Percentiles rank a stretch among this genome's conserved stretches.
Evolutionary conservation across 1,140 invertebrate species (phyloP).

Genomic region (Pseudomyrmex flavicornis): DNA sequence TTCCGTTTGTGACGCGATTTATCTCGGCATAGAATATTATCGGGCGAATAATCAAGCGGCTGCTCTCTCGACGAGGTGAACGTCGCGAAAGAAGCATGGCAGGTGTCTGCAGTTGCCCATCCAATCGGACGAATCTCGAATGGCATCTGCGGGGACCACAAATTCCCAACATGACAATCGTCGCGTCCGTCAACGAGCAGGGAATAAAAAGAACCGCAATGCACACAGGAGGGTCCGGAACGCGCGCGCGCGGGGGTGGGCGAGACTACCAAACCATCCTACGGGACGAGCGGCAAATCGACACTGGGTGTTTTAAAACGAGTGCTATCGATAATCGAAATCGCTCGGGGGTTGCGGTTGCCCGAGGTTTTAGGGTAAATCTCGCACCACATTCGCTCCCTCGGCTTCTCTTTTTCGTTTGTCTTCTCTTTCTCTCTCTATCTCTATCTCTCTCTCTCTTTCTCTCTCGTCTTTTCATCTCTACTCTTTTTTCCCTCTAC

Average conservation of each 20-base stretch:
- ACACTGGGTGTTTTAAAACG: slow-evolving; percentile 83
- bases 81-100: slow-evolving; percentile 60
- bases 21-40: slow-evolving; percentile 47
- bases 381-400: slow-evolving; percentile 61
- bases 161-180: slow-evolving; percentile 82
- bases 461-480: slow-evolving; percentile 6
- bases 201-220: slow-evolving; percentile 77
- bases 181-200: slow-evolving; percentile 81
- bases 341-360: slow-evolving; percentile 80
- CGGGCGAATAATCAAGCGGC: slow-evolving; percentile 44
- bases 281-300: slow-evolving; percentile 76
- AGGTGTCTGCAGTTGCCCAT: slow-evolving; percentile 60
- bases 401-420: not conserved
- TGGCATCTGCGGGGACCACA: slow-evolving; percentile 75
- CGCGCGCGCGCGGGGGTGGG: slow-evolving; percentile 49
- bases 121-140: slow-evolving; percentile 77
- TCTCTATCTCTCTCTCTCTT: not conserved
- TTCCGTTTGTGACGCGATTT: slow-evolving; percentile 11
- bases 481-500: slow-evolving; percentile 1
- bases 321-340: slow-evolving; percentile 84
- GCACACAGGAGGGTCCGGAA: slow-evolving; percentile 51
- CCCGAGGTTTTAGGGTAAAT: slow-evolving; percentile 73
- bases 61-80: slow-evolving; percentile 47
- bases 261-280: slow-evolving; percentile 31
- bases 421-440: not conserved